Evolutionary conservation across 92 coral and sea anemone genomes (phyloP).

Genomic region (Zoanthus gigantus): DNA sequence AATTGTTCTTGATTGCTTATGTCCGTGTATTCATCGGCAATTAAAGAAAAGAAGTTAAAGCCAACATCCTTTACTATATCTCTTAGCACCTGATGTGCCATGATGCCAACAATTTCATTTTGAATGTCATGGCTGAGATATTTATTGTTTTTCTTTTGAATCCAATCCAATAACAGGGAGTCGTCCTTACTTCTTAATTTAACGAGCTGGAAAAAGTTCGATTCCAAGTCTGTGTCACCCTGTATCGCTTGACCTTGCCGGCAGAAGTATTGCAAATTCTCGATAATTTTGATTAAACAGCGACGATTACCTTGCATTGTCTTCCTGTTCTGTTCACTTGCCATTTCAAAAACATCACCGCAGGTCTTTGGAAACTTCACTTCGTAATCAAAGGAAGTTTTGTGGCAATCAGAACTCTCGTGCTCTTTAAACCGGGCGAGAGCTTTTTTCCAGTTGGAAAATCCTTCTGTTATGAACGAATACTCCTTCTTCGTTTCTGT

Average conservation of each 20-base stretch:
- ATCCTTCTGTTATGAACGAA: constrained; percentile 47
- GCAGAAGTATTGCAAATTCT: constrained; percentile 55
- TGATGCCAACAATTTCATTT: constrained; percentile 34
- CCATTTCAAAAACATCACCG: constrained; percentile 49
- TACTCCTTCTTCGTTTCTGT: constrained; percentile 47
- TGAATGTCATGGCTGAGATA: constrained; percentile 43
- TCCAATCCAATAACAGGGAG: constrained; percentile 53
- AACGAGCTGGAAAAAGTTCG: constrained; percentile 51
- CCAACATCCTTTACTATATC: constrained; percentile 38
- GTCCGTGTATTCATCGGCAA: constrained; percentile 37
- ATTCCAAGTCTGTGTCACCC: constrained; percentile 53
- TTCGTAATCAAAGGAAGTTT: constrained; percentile 49
- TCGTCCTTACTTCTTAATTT: constrained; percentile 70
- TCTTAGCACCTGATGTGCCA: constrained; percentile 45
- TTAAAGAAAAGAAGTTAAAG: constrained; percentile 40
- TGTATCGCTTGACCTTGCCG: constrained; percentile 60
- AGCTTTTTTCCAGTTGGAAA: constrained; percentile 57
- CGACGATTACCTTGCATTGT: constrained; percentile 47
- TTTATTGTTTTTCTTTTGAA: constrained; percentile 35
- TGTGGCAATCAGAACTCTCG: constrained; percentile 55
- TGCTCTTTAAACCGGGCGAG: constrained; percentile 46
- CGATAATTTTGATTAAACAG: constrained; percentile 50
- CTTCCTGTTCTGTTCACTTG: constrained; percentile 42
- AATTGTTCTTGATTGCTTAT: constrained; percentile 39
- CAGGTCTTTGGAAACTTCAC: constrained; percentile 46